Percentiles rank a stretch among this genome's conserved stretches.
phyloP scores from a whole-genome alignment of 2,797 vertebrate species.

The Gymnoscopelus braueri region DNA sequence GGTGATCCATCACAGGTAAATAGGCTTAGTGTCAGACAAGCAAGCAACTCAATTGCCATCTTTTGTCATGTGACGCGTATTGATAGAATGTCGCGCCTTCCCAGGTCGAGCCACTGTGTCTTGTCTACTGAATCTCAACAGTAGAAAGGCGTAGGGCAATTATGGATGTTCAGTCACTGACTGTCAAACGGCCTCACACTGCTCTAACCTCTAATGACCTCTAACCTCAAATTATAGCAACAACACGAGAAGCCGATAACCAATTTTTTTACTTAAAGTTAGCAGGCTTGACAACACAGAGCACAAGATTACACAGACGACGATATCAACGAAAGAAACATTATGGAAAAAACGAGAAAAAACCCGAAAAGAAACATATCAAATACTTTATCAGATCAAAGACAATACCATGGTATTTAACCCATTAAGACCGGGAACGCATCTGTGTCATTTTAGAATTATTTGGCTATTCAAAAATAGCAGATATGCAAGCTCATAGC shows the following conservation, averaged over 20 bases:
- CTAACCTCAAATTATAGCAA: slow-evolving; percentile 66
- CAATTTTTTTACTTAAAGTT: slow-evolving; percentile 56
- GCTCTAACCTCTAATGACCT: slow-evolving; percentile 68
- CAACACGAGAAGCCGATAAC: slow-evolving; percentile 67
- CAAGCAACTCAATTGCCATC: slow-evolving; percentile 19
- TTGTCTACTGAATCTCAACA: slow-evolving; percentile 27
- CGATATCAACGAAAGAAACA: too few species aligned
- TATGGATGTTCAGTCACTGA: slow-evolving; percentile 47
- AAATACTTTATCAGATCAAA: too few species aligned
- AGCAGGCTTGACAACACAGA: slow-evolving; percentile 23
- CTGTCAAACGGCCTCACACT: slow-evolving; percentile 28
- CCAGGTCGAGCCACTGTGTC: slow-evolving; percentile 15
- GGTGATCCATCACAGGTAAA: slow-evolving; percentile 28
- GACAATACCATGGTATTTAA: too few species aligned
- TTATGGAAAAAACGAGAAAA: too few species aligned
- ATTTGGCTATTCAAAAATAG: too few species aligned
- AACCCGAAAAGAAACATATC: too few species aligned
- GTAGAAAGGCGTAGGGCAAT: slow-evolving; percentile 60
- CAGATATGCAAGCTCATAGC: too few species aligned
- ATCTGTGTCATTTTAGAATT: too few species aligned
- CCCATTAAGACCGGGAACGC: too few species aligned
- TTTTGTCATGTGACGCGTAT: slow-evolving; percentile 7
- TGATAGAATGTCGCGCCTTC: slow-evolving; percentile 43
- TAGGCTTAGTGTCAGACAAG: slow-evolving; percentile 20
- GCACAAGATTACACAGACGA: slow-evolving; percentile 13